A percentile compares a stretch with the other conserved stretches of the same genome.
Conservation (phyloP, 2,797 vertebrate species). For the Crypturellus tataupa region DNA sequence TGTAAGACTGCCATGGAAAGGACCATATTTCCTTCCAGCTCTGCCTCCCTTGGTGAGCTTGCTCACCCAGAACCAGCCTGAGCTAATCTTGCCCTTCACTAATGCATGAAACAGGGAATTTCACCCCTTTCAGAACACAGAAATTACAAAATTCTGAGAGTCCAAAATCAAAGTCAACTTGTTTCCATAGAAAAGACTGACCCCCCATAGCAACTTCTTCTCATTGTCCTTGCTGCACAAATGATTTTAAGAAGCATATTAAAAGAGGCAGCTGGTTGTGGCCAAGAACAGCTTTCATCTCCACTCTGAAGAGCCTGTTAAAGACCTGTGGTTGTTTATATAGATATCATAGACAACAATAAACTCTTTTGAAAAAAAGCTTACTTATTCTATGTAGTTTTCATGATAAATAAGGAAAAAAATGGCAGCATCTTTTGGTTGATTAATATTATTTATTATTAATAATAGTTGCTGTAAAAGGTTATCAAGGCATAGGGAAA, state of each 20-base stretch:
- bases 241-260: neutral
- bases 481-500: neutral
- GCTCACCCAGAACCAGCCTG: neutral
- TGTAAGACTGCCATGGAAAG: slow-evolving; percentile 25
- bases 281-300: neutral
- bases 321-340: neutral
- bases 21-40: neutral
- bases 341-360: neutral
- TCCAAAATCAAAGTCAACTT: neutral
- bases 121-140: neutral
- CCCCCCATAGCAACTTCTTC: neutral
- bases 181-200: neutral
- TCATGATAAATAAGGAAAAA: neutral
- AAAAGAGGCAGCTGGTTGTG: neutral
- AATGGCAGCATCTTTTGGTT: neutral
- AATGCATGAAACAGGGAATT: neutral
- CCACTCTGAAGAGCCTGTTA: neutral
- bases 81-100: neutral
- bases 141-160: neutral
- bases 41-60: neutral
- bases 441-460: neutral
- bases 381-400: neutral
- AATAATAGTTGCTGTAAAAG: neutral
- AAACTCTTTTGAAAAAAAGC: neutral
- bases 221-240: neutral